Percentiles rank a stretch among this genome's conserved stretches.
phyloP scores from a whole-genome alignment of 1,140 invertebrate genomes.

The Dreissena rostriformis region DNA sequence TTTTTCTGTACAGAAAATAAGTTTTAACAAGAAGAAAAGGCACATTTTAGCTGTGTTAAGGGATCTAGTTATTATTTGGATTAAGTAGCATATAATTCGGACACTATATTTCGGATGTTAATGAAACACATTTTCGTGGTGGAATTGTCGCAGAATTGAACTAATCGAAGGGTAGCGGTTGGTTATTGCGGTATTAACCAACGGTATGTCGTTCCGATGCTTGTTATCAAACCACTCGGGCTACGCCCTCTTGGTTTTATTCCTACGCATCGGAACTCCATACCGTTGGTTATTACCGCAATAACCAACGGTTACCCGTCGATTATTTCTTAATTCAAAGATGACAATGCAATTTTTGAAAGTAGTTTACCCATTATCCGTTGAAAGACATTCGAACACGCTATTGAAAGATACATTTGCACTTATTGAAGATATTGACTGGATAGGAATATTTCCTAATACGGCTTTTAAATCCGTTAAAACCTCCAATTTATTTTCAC shows the following conservation, averaged over 20 bases:
- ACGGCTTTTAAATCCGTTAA: slow-evolving; percentile 44
- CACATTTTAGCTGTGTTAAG: no score
- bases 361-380: slow-evolving; percentile 34
- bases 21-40: no score
- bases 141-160: no score
- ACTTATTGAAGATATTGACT: slow-evolving; percentile 34
- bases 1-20: no score
- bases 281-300: not conserved
- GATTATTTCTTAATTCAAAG: not conserved
- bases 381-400: slow-evolving; percentile 54
- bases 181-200: not conserved
- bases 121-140: no score
- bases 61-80: no score
- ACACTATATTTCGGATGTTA: no score
- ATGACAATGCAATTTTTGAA: slow-evolving; percentile 40
- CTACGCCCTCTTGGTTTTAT: not conserved
- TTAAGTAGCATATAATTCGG: no score
- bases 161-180: not conserved
- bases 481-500: slow-evolving; percentile 49
- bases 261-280: not conserved
- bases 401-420: slow-evolving; percentile 51
- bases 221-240: not conserved
- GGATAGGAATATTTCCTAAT: slow-evolving; percentile 38
- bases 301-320: not conserved
- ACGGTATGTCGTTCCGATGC: not conserved